Base-by-base conservation (phyloP, 2,888 invertebrate genomes). In the Lasioglossum lativentre region DNA sequence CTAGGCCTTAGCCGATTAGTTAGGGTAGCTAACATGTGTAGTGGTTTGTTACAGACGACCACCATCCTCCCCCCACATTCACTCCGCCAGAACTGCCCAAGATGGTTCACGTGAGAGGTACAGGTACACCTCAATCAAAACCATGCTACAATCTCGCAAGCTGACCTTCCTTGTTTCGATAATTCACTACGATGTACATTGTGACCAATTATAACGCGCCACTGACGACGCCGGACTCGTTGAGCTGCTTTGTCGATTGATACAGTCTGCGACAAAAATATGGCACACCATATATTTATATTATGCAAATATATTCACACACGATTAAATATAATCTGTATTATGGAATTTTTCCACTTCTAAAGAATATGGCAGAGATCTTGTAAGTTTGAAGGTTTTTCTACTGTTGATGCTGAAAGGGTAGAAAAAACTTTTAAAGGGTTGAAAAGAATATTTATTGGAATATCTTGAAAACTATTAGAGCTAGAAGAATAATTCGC, bases 21-120 rank as follows among this genome's bases (percentile, higher is more conserved):
- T 94, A 93, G 94, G 92, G 94, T 95, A 95, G 95, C 94, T 95
- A 95, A 95, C 94, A 95, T 95, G 94, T 95, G 94, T 95, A 95
- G 95, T 94, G 94, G 93, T 95, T 95, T 95, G 97, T 98, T 98
- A 97, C 98, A 98, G 98, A 98, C 98, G 98, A 98, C 97, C 98
- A 98, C 97, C 98, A 98, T 97, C 98, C 98, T 97, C 98, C 98
- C 97, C 98, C 98, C 96, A 98, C 98, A 97, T 98, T 98, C 97
- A 99, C 98, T 97, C 98, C 98, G 97, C 98, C 98, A 97, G 98
- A 98, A 98, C 98, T 99, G 97, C 98, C 98, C 97, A 99, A 99
- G 98, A 98, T 98, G 97, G 98, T 98, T 97, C 98, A 98, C 97
- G 97, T 98, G 96, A 97, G 98, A 98, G 98, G 98, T 98, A 97